Evolutionary conservation across 2,888 invertebrate species (phyloP).

Genomic region (Eulithis testata): DNA sequence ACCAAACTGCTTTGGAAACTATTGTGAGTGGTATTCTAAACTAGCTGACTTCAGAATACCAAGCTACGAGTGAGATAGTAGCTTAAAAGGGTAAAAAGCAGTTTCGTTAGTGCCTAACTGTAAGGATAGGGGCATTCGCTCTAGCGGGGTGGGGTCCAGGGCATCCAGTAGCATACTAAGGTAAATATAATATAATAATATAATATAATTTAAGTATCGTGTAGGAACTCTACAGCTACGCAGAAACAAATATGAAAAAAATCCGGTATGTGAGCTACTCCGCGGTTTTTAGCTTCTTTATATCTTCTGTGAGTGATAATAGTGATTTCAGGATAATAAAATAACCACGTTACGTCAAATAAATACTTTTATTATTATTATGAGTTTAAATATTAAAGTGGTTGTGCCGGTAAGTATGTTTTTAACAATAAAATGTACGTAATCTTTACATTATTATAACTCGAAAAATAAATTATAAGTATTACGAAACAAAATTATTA

Average conservation of each 20-base stretch:
- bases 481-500: constrained; percentile 64
- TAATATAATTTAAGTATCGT: constrained; percentile 60
- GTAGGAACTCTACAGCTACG: constrained; percentile 74
- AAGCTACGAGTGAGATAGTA: constrained; percentile 46
- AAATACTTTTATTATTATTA: constrained; percentile 82
- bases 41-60: constrained; percentile 19
- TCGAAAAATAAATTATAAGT: constrained; percentile 64
- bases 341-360: constrained; percentile 72
- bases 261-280: constrained; percentile 83
- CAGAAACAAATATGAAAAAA: constrained; percentile 51
- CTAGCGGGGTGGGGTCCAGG: constrained; percentile 78
- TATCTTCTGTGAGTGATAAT: constrained; percentile 40
- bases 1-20: constrained; percentile 67
- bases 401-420: constrained; percentile 79
- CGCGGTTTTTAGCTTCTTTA: constrained; percentile 49
- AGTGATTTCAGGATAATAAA: constrained; percentile 63
- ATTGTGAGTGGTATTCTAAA: constrained; percentile 24
- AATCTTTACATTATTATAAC: constrained; percentile 79
- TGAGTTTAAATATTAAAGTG: constrained; percentile 64
- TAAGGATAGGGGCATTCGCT: constrained; percentile 76
- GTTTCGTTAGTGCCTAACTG: constrained; percentile 76
- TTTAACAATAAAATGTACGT: constrained; percentile 72
- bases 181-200: constrained; percentile 57
- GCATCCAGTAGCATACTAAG: constrained; percentile 80
- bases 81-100: constrained; percentile 59